These are phyloP conservation scores for Lasioglossum marginatum DNA, from an alignment of 2,888 invertebrate genomes.

Conservation along the genomic window DNA sequence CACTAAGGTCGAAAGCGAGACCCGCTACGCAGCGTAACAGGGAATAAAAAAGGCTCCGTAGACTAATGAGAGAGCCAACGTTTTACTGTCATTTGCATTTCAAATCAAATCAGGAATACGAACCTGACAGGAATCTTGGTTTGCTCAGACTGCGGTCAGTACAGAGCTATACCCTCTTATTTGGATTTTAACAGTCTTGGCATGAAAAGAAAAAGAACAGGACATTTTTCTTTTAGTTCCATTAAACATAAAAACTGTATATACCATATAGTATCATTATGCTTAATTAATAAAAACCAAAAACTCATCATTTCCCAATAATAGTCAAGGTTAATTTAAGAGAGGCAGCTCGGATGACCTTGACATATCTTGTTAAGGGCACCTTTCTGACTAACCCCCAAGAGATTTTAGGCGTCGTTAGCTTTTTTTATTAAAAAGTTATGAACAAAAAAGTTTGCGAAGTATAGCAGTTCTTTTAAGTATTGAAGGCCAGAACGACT, in stretches of 20 bases:
- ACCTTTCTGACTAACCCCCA: too few species aligned
- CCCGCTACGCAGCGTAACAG: conserved; percentile 21
- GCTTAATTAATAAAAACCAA: neutral
- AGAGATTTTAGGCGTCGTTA: too few species aligned
- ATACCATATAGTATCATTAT: neutral
- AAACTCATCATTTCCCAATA: neutral
- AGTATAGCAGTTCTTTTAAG: too few species aligned
- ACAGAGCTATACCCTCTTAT: conserved; percentile 19
- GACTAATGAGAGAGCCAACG: conserved; percentile 68
- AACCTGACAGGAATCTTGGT: conserved; percentile 55
- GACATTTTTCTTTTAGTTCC: neutral
- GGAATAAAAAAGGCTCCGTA: conserved; percentile 28
- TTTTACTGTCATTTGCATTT: conserved; percentile 69
- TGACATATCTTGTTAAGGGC: too few species aligned
- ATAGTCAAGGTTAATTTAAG: too few species aligned
- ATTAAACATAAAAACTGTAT: neutral
- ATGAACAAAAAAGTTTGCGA: too few species aligned
- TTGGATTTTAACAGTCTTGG: neutral
- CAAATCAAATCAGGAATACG: conserved; percentile 68
- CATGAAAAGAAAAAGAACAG: neutral
- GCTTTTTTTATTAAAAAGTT: too few species aligned
- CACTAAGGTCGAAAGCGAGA: conserved; percentile 12
- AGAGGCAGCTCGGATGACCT: too few species aligned
- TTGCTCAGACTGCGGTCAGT: conserved; percentile 17
- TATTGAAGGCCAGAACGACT: too few species aligned